Base-by-base conservation (phyloP, 2,888 invertebrate species). In the Pammene fasciana region DNA sequence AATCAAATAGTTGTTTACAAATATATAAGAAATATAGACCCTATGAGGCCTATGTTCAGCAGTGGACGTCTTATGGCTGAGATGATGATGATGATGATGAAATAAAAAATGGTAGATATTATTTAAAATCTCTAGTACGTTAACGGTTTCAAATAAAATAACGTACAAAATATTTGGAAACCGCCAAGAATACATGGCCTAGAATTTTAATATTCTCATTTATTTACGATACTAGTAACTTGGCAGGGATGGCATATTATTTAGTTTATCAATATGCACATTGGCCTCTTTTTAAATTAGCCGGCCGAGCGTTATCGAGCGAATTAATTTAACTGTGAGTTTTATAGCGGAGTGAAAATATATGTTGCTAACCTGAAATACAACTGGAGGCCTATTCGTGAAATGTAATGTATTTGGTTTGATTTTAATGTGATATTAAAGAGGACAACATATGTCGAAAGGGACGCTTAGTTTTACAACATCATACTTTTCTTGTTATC, bases 121-220 rank as follows among this genome's bases (percentile, higher is more conserved):
- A n/a, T n/a, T n/a, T 59, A 38, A 26, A 45, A 45, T 64, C 48
- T 36, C 45, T 8, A 57, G 45, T 59, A 64, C 14, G 36, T 16
- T 50, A 26, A 67, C 55, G 18, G 26, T 26, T 48, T 68, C 57
- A 45, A 59, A 59, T 68, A 68, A 68, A 64, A 62, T 56, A 41
- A 26, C 26, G 41, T 43, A 18, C 9, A 26, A 18, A 64, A 68
- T 59, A 57, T 65, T 45, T 65, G 59, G 64, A 59, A 65, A 65
- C 56, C 62, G 62, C 52, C 45, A 36, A 52, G 52, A 68, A 68
- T 68, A 68, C 26, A 9, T n/a, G 68, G 56, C 68, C 64, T 59
- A 68, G 68, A 65, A 68, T 68, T 64, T 68, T 68, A 59, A 59
- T 68, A 68, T 65, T 64, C 68, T 52, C 48, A 38, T 48, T 64